These are phyloP conservation scores for Drosophila ananassae DNA, from an alignment of 1,140 invertebrate genomes.

Conservation along the genomic window DNA sequence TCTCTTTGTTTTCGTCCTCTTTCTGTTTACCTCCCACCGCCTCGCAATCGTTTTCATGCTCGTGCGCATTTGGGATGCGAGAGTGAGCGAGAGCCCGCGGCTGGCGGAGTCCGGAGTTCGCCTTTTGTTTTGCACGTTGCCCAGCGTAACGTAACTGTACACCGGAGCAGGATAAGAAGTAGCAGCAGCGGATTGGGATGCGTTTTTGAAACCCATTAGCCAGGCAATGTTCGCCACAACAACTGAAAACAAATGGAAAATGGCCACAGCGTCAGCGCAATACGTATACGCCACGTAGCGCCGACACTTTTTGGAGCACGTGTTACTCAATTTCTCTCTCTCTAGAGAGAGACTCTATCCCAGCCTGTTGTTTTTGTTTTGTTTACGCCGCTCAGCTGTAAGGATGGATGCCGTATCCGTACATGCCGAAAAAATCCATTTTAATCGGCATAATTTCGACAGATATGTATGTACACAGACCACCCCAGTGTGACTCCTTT, in stretches of 20 bases:
- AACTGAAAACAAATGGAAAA: constrained; percentile 42
- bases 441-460: constrained; percentile 52
- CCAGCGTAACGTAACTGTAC: constrained; percentile 59
- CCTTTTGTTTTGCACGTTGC: constrained; percentile 57
- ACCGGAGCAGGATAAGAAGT: constrained; percentile 36
- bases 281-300: constrained; percentile 74
- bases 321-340: constrained; percentile 29
- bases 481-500: not conserved
- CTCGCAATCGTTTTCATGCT: constrained; percentile 22
- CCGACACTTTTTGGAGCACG: constrained; percentile 59
- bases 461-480: constrained; percentile 16
- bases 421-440: constrained; percentile 62
- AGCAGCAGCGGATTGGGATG: constrained; percentile 9
- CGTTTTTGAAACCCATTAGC: constrained; percentile 2
- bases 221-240: not conserved
- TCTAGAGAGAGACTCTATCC: constrained; percentile 10
- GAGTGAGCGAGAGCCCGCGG: constrained; percentile 28
- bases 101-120: constrained; percentile 29
- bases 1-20: constrained; percentile 32
- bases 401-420: constrained; percentile 22
- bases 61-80: constrained; percentile 12
- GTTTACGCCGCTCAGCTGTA: constrained; percentile 77
- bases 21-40: constrained; percentile 35
- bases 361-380: constrained; percentile 65
- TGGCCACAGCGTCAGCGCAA: constrained; percentile 78